Conservation (phyloP, 2,888 invertebrate genomes). For the Nasonovia ribisnigri region DNA sequence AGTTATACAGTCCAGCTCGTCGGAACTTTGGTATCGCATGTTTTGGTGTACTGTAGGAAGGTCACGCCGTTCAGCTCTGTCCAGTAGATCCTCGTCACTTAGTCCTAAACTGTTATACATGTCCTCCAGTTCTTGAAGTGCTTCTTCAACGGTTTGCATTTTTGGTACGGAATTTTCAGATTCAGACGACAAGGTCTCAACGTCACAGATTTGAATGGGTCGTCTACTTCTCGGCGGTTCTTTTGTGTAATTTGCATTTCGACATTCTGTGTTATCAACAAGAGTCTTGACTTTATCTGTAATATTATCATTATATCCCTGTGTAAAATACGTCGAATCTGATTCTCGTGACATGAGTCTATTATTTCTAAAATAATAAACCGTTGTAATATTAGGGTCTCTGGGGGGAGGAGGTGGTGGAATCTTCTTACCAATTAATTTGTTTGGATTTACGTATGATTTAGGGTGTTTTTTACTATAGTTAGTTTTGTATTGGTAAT, state of each 20-base stretch:
- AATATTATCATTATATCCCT: constrained; percentile 71
- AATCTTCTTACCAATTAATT: constrained; percentile 68
- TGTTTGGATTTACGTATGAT: not conserved
- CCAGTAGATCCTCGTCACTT: constrained; percentile 85
- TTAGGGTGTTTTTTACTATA: not conserved
- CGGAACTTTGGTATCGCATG: constrained; percentile 36
- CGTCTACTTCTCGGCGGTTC: constrained; percentile 68
- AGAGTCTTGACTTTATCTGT: not conserved
- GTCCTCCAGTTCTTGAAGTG: constrained; percentile 89
- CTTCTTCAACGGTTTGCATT: constrained; percentile 87
- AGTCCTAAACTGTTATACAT: constrained; percentile 90
- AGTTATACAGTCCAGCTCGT: constrained; percentile 26
- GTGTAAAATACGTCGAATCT: constrained; percentile 73
- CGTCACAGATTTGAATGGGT: constrained; percentile 69
- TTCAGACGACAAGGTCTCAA: constrained; percentile 53
- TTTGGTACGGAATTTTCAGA: constrained; percentile 70
- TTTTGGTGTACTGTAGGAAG: constrained; percentile 69
- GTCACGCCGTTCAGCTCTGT: constrained; percentile 75
- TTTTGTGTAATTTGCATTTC: constrained; percentile 14
- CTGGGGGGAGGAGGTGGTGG: constrained; percentile 87
- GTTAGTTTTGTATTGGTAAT: not conserved
- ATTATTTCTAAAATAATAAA: constrained; percentile 71
- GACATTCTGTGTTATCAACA: not conserved
- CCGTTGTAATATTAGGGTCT: constrained; percentile 77
- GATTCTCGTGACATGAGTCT: constrained; percentile 67